Percentiles rank a stretch among this genome's conserved stretches.
phyloP scores from a whole-genome alignment of 2,797 vertebrate genomes.

The Onychomys leucogaster region DNA sequence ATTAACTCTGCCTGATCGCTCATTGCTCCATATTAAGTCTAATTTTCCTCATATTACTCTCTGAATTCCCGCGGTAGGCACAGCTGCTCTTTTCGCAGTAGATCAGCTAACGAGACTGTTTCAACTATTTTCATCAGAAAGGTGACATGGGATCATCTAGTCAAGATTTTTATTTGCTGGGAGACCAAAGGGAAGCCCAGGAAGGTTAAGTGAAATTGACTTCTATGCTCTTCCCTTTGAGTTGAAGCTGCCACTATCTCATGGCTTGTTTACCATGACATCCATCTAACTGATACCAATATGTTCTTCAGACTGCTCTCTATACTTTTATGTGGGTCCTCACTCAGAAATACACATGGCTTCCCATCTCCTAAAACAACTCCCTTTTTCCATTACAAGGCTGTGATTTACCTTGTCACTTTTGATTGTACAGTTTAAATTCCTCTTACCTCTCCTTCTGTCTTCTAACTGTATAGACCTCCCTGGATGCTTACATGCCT shows the following conservation, averaged over 20 bases:
- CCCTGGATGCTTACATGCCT: neutral
- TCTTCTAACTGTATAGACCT: neutral
- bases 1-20: neutral
- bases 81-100: neutral
- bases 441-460: neutral
- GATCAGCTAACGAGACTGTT: neutral
- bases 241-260: neutral
- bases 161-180: neutral
- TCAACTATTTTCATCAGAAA: neutral
- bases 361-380: neutral
- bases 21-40: neutral
- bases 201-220: neutral
- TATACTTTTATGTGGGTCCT: neutral
- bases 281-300: neutral
- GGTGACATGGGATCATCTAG: neutral
- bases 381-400: neutral
- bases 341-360: neutral
- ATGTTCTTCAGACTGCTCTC: neutral
- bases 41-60: neutral
- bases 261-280: neutral
- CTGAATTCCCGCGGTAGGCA: neutral
- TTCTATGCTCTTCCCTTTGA: neutral
- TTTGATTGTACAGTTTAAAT: neutral
- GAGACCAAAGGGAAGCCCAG: neutral
- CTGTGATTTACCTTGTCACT: neutral